phyloP scores from a whole-genome alignment of 2,888 invertebrate species.

The Ellobium chinense region DNA sequence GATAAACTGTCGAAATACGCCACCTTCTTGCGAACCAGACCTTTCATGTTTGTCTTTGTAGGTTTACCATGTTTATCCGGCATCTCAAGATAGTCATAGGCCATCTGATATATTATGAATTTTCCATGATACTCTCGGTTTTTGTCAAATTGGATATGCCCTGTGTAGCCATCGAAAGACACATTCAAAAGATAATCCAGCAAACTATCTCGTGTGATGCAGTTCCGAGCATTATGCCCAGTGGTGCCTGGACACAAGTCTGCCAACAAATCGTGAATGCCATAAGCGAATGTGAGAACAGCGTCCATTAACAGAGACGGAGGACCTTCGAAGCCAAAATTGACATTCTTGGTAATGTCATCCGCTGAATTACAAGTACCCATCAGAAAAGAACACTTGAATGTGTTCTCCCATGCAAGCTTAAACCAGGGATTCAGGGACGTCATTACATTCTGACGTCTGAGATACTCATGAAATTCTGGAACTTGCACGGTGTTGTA shows the following conservation, averaged over 20 bases:
- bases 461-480: conserved; percentile 61
- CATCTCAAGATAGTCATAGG: not conserved
- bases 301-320: conserved; percentile 30
- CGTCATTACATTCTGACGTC: conserved; percentile 51
- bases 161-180: conserved; percentile 25
- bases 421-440: conserved; percentile 63
- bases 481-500: conserved; percentile 43
- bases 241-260: not conserved
- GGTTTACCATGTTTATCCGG: not conserved
- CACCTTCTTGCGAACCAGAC: not conserved
- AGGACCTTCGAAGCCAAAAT: not conserved
- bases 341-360: not conserved
- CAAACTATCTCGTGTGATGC: conserved; percentile 34
- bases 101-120: conserved; percentile 32
- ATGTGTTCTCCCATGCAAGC: conserved; percentile 59
- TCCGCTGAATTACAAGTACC: conserved; percentile 8
- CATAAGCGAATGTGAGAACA: conserved; percentile 41
- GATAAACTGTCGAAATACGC: not conserved
- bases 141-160: conserved; percentile 29
- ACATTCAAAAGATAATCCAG: conserved; percentile 33
- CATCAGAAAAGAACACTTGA: conserved; percentile 40
- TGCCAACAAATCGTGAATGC: conserved; percentile 30
- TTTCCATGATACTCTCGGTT: conserved; percentile 29
- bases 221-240: conserved; percentile 9
- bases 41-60: not conserved